These are phyloP conservation scores for Pseudorectes ferrugineus DNA, from an alignment of 2,113 vertebrate genomes.

Conservation along the genomic window DNA sequence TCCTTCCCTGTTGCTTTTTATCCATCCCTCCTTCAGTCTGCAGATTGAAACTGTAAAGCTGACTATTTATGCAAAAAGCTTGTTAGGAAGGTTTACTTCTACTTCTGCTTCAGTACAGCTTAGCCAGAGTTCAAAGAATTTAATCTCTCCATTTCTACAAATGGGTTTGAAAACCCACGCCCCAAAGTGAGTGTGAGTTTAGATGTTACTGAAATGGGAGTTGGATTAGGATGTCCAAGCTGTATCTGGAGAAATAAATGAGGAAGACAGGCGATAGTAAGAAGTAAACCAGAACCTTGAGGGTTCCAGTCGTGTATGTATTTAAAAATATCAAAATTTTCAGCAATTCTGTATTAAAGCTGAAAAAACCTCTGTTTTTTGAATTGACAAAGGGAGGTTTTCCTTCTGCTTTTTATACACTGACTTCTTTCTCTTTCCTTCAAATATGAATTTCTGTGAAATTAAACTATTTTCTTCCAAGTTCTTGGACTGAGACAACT, in stretches of 20 bases:
- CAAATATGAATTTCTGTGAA: neutral
- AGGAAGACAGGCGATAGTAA: neutral
- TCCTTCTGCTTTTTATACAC: neutral
- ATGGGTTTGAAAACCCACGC: neutral
- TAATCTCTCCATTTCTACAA: neutral
- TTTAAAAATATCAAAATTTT: neutral
- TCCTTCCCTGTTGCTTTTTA: neutral
- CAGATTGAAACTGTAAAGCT: neutral
- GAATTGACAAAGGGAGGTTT: neutral
- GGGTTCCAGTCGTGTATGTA: neutral
- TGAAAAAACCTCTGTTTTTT: neutral
- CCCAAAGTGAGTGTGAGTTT: neutral
- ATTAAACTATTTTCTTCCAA: neutral
- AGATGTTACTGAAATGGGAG: neutral
- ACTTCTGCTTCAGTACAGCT: neutral
- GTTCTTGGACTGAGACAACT: neutral
- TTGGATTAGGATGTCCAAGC: neutral
- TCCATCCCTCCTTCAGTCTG: neutral
- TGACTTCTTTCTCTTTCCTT: neutral
- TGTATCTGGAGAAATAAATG: neutral
- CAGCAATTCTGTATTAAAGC: neutral
- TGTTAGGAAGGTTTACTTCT: neutral
- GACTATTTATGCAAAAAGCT: neutral
- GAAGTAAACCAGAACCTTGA: neutral
- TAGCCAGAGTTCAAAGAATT: neutral